phyloP scores from a whole-genome alignment of 1,140 invertebrate species.

The Vanessa tameamea region DNA sequence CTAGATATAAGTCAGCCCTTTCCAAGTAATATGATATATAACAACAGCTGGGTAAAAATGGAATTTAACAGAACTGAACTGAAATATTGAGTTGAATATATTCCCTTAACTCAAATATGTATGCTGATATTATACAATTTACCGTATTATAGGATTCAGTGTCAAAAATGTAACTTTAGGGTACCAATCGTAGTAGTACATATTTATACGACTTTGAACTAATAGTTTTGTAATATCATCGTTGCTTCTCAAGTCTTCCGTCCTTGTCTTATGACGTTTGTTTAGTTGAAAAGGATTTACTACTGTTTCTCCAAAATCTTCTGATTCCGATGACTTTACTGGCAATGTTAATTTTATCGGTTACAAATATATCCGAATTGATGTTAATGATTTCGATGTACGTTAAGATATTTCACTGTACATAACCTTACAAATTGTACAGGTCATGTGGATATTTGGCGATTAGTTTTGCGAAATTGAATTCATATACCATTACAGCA shows the following conservation, averaged over 20 bases:
- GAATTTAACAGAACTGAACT: slow-evolving; percentile 58
- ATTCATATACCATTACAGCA: slow-evolving; percentile 60
- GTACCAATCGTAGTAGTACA: slow-evolving; percentile 65
- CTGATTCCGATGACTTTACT: slow-evolving; percentile 27
- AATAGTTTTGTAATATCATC: slow-evolving; percentile 54
- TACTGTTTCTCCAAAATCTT: slow-evolving; percentile 22
- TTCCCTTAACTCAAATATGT: slow-evolving; percentile 58
- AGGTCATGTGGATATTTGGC: slow-evolving; percentile 81
- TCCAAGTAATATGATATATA: slow-evolving; percentile 43
- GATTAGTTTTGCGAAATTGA: slow-evolving; percentile 72
- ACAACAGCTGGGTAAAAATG: slow-evolving; percentile 39
- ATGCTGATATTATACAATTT: slow-evolving; percentile 66
- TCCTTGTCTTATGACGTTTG: slow-evolving; percentile 63
- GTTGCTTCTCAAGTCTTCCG: slow-evolving; percentile 77
- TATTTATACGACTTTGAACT: slow-evolving; percentile 56
- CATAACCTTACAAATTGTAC: slow-evolving; percentile 69
- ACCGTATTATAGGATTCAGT: slow-evolving; percentile 64
- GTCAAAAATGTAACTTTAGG: slow-evolving; percentile 77
- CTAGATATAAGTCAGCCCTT: slow-evolving; percentile 60
- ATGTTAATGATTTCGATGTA: slow-evolving; percentile 34
- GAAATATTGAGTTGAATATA: slow-evolving; percentile 44
- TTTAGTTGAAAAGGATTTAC: slow-evolving; percentile 30
- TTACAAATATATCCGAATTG: slow-evolving; percentile 31
- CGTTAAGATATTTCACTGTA: slow-evolving; percentile 43
- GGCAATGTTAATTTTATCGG: slow-evolving; percentile 37